Evolutionary conservation across 37 sponge, comb jelly and placozoan species (phyloP).

Genomic region (Geodia barretti): DNA sequence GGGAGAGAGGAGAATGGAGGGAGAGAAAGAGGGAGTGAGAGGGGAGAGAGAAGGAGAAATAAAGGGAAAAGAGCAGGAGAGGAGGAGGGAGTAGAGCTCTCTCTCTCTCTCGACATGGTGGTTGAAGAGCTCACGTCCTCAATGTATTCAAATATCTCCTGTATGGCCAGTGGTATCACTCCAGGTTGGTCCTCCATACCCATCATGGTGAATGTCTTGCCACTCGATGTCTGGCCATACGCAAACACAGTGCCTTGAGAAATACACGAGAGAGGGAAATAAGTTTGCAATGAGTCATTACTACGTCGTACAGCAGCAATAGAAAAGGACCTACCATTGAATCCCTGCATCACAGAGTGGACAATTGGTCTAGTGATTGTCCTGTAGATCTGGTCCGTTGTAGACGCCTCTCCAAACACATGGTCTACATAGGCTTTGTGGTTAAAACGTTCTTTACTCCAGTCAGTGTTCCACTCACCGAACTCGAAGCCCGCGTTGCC

Average conservation of each 20-base stretch:
- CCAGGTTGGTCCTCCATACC: conserved; percentile 67
- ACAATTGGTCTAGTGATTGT: conserved; percentile 66
- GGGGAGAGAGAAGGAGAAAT: not conserved
- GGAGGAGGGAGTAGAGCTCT: not conserved
- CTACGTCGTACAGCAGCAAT: not conserved
- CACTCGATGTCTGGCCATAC: conserved; percentile 98
- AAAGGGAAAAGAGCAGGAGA: not conserved
- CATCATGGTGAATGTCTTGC: conserved; percentile 99
- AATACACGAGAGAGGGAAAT: not conserved
- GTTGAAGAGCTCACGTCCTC: conserved; percentile 21
- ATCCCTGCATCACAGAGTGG: conserved; percentile 75
- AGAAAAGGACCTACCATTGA: conserved; percentile 75
- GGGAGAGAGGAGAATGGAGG: not conserved
- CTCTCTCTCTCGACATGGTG: not conserved
- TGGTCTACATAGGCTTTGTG: conserved; percentile 44
- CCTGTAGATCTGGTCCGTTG: conserved; percentile 41
- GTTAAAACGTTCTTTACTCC: too few relatives aligned
- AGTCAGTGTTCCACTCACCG: too few relatives aligned
- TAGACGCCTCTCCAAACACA: conserved; percentile 32
- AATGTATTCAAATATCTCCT: conserved; percentile 84
- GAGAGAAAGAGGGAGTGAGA: not conserved
- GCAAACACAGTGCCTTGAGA: conserved; percentile 91
- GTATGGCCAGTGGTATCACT: conserved; percentile 86
- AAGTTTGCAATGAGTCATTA: not conserved
- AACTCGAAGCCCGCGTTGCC: not conserved